Conservation (phyloP, 2,888 invertebrate genomes). For the Cryptocheilus praepositus region DNA sequence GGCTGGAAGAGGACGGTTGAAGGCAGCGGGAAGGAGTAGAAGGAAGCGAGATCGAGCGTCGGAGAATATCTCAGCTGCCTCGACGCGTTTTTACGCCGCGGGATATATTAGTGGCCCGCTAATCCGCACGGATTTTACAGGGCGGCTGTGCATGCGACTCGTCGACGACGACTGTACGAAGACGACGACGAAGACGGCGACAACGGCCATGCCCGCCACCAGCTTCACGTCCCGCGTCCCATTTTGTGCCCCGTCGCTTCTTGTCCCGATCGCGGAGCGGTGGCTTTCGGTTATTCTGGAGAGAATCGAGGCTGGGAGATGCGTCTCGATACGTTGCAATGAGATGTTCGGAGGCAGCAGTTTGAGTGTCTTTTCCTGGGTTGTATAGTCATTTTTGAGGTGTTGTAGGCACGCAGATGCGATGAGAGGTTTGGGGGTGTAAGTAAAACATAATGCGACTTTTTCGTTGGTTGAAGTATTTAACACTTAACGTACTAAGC, state of each 20-base stretch:
- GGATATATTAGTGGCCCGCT: slow-evolving; percentile 72
- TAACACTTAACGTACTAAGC: too few relatives aligned
- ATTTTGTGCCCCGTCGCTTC: slow-evolving; percentile 39
- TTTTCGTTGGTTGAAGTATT: too few relatives aligned
- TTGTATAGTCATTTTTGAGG: too few relatives aligned
- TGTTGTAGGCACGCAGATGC: too few relatives aligned
- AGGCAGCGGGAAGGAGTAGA: background rate
- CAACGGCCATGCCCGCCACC: slow-evolving; percentile 11
- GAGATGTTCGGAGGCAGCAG: too few relatives aligned
- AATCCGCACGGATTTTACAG: slow-evolving; percentile 71
- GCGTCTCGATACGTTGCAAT: too few relatives aligned
- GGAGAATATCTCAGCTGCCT: slow-evolving; percentile 70
- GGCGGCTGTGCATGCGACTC: slow-evolving; percentile 61
- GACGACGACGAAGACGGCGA: slow-evolving; percentile 20
- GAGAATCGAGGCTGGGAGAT: too few relatives aligned
- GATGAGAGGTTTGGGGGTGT: too few relatives aligned
- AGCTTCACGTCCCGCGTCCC: slow-evolving; percentile 27
- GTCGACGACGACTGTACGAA: slow-evolving; percentile 25
- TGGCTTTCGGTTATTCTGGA: too few relatives aligned
- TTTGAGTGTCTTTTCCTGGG: too few relatives aligned
- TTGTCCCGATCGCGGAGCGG: slow-evolving; percentile 29
- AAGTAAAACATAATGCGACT: too few relatives aligned
- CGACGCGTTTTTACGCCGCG: slow-evolving; percentile 68
- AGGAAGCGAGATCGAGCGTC: slow-evolving; percentile 23
- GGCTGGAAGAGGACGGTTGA: slow-evolving; percentile 2